A percentile compares a stretch with the other conserved stretches of the same genome.
Conservation (phyloP, 2,888 invertebrate genomes). For the Zygogramma bicolorata region DNA sequence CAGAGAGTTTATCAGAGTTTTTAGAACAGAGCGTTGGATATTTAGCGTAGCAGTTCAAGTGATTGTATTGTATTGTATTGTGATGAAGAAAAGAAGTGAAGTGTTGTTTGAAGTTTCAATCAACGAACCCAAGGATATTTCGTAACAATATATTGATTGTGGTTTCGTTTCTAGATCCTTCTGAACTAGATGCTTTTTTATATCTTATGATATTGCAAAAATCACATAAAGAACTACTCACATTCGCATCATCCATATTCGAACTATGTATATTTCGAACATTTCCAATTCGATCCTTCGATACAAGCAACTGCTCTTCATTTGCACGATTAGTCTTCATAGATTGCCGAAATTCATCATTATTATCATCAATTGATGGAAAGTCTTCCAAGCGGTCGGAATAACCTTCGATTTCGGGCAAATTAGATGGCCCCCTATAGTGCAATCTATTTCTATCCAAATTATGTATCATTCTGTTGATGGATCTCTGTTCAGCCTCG, state of each 20-base stretch:
- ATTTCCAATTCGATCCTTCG: background rate
- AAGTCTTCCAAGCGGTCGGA: background rate
- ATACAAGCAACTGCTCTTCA: background rate
- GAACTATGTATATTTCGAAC: background rate
- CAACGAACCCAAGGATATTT: too few relatives aligned
- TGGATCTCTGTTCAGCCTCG: conserved; percentile 13
- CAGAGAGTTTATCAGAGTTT: too few relatives aligned
- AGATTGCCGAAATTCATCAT: background rate
- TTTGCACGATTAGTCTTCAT: background rate
- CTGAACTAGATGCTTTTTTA: too few relatives aligned
- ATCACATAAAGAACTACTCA: too few relatives aligned
- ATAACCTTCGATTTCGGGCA: background rate
- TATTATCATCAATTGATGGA: background rate
- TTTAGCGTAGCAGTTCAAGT: too few relatives aligned
- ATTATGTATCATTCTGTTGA: conserved; percentile 16
- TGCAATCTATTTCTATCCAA: conserved; percentile 13
- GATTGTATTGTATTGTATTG: too few relatives aligned
- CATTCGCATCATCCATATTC: background rate
- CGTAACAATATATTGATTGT: too few relatives aligned
- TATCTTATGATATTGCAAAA: too few relatives aligned
- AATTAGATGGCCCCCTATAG: conserved; percentile 7
- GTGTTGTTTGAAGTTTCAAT: too few relatives aligned
- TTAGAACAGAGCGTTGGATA: too few relatives aligned
- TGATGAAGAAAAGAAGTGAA: too few relatives aligned
- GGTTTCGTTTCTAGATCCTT: too few relatives aligned